These are phyloP conservation scores for Camelus dromedarius DNA, from an alignment of 2,113 vertebrate species.

Conservation along the genomic window DNA sequence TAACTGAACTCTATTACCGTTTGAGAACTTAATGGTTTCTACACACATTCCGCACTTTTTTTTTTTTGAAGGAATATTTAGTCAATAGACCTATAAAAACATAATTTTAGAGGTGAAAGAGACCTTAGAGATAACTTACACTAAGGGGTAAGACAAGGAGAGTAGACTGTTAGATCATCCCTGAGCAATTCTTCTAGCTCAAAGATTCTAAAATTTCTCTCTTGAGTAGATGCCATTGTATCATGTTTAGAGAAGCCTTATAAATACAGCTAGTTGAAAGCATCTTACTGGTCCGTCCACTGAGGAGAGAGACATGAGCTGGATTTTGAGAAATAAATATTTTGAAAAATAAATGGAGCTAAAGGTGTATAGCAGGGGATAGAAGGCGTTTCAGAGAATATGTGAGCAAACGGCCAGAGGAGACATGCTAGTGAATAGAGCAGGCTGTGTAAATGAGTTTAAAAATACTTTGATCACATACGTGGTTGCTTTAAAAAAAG, in stretches of 20 bases:
- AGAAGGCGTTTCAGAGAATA: slow-evolving; percentile 38
- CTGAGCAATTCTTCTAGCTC: not conserved
- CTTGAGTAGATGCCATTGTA: not conserved
- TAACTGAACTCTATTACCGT: not conserved
- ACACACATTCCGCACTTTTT: not conserved
- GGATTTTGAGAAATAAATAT: slow-evolving; percentile 7
- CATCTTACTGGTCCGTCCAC: not conserved
- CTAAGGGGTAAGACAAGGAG: not conserved
- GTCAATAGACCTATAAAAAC: not conserved
- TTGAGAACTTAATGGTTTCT: not conserved
- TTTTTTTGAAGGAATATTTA: not conserved
- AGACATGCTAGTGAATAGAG: not conserved
- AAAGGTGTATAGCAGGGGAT: not conserved
- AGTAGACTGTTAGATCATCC: not conserved
- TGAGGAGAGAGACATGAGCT: not conserved
- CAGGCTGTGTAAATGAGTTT: not conserved
- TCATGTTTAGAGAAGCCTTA: not conserved
- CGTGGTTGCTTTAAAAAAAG: slow-evolving; percentile 15
- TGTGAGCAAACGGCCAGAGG: not conserved
- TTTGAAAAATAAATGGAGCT: slow-evolving; percentile 33
- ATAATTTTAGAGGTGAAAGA: not conserved
- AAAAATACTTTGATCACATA: not conserved
- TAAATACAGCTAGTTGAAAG: not conserved
- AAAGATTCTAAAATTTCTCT: not conserved
- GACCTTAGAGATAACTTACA: not conserved